A percentile compares a stretch with the other conserved stretches of the same genome.
phyloP scores from a whole-genome alignment of 2,113 vertebrate genomes.

The Otus sunia region DNA sequence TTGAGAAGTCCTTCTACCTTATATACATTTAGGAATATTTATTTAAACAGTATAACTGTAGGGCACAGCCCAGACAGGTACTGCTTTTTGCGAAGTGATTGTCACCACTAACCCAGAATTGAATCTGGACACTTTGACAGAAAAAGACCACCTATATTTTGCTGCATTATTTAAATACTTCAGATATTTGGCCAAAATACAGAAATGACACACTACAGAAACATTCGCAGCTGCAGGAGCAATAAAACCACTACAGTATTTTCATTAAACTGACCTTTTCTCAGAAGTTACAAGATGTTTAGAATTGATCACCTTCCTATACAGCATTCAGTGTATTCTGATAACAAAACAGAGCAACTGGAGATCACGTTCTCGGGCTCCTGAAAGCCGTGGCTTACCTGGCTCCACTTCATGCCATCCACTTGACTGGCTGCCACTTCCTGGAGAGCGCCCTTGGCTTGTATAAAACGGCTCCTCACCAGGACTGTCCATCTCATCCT shows the following conservation, averaged over 20 bases:
- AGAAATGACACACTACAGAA: slow-evolving; percentile 53
- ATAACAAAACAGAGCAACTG: not conserved
- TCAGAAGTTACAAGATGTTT: not conserved
- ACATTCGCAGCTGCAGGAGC: slow-evolving; percentile 60
- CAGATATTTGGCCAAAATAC: slow-evolving; percentile 57
- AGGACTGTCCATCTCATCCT: slow-evolving; percentile 98
- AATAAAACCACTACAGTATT: slow-evolving; percentile 13
- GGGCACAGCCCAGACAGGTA: not conserved
- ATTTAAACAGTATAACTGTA: not conserved
- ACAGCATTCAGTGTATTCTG: not conserved
- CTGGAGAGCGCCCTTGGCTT: slow-evolving; percentile 93
- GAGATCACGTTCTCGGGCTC: not conserved
- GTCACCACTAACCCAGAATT: not conserved
- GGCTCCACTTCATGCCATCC: slow-evolving; percentile 99
- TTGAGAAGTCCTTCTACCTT: slow-evolving; percentile 27
- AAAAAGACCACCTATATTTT: slow-evolving; percentile 7
- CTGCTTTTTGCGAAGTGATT: not conserved
- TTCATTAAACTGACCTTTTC: not conserved
- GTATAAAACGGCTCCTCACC: slow-evolving; percentile 96
- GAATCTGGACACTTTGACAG: slow-evolving; percentile 13
- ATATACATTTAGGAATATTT: not conserved
- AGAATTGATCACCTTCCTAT: not conserved
- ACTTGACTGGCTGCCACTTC: slow-evolving; percentile 92
- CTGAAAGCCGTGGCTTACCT: slow-evolving; percentile 78
- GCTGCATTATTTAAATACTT: slow-evolving; percentile 60